Percentiles rank a stretch among this genome's conserved stretches.
Conservation (phyloP, 2,797 vertebrate genomes). For the Scleropages formosus region DNA sequence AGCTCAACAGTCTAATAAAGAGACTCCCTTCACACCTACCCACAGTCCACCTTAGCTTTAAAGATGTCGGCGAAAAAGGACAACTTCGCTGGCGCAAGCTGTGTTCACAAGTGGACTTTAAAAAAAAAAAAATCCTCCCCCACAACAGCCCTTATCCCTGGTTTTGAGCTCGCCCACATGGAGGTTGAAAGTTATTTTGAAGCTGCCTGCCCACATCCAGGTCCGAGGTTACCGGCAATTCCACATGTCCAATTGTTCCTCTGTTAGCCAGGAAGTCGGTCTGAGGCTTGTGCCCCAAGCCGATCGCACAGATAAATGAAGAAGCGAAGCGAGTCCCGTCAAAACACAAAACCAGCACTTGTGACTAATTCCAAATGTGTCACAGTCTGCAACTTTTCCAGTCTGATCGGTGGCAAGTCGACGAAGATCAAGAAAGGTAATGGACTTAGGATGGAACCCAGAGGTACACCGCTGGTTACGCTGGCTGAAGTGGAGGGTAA, state of each 20-base stretch:
- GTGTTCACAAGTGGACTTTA: slow-evolving; percentile 8
- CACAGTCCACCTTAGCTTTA: slow-evolving; percentile 24
- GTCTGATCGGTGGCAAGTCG: too few relatives aligned
- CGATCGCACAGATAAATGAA: neutral
- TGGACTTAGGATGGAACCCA: too few relatives aligned
- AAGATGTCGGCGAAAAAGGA: slow-evolving; percentile 20
- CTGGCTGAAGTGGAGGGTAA: too few relatives aligned
- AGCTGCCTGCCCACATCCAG: slow-evolving; percentile 5
- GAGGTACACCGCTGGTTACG: too few relatives aligned
- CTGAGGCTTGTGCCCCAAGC: neutral
- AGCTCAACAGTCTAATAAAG: slow-evolving; percentile 4
- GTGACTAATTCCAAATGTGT: too few relatives aligned
- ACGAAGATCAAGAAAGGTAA: too few relatives aligned
- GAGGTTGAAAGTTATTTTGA: slow-evolving; percentile 12
- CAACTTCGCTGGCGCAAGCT: neutral
- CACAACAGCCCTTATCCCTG: slow-evolving; percentile 12
- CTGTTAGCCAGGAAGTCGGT: neutral
- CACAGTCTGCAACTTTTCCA: too few relatives aligned
- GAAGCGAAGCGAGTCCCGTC: slow-evolving; percentile 9
- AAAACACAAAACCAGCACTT: neutral
- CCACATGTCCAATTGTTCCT: neutral
- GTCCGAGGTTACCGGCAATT: slow-evolving; percentile 1
- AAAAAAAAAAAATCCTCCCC: slow-evolving; percentile 12
- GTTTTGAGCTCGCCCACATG: neutral
- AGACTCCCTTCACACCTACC: slow-evolving; percentile 14